Evolutionary conservation across 2,888 invertebrate species (phyloP).

Genomic region (Eurytoma californica): DNA sequence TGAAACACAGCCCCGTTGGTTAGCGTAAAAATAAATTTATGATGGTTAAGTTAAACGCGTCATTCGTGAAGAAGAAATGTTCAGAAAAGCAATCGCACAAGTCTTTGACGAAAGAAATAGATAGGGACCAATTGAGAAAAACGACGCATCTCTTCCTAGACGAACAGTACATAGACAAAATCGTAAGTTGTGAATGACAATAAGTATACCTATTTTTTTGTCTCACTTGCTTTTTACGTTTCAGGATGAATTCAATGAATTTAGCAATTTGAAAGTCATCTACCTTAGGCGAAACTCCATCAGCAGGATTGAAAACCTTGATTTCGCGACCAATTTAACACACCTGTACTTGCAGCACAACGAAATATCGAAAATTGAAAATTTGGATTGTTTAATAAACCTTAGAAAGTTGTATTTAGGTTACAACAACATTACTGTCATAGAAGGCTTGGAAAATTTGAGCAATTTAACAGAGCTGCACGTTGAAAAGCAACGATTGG

Average conservation of each 20-base stretch:
- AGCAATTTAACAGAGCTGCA: slow-evolving; percentile 81
- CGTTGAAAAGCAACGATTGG: slow-evolving; percentile 81
- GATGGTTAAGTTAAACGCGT: slow-evolving; percentile 68
- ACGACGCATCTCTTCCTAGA: slow-evolving; percentile 78
- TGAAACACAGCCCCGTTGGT: not conserved
- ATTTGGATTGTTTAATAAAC: slow-evolving; percentile 79
- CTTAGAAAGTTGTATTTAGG: slow-evolving; percentile 87
- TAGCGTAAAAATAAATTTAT: not conserved
- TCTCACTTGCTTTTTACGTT: slow-evolving; percentile 44
- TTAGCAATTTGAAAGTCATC: slow-evolving; percentile 78
- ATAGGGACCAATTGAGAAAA: slow-evolving; percentile 65
- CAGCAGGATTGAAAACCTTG: slow-evolving; percentile 83
- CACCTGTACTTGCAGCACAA: slow-evolving; percentile 87
- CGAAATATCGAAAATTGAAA: slow-evolving; percentile 83
- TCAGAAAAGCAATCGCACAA: slow-evolving; percentile 63
- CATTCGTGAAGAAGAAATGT: slow-evolving; percentile 66
- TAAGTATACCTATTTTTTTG: not conserved
- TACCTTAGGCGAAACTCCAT: slow-evolving; percentile 91
- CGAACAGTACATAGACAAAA: slow-evolving; percentile 77
- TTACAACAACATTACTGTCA: slow-evolving; percentile 81
- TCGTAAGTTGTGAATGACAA: slow-evolving; percentile 75
- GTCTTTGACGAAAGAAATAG: slow-evolving; percentile 64
- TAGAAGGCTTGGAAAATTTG: slow-evolving; percentile 82
- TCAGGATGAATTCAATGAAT: slow-evolving; percentile 71
- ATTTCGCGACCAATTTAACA: slow-evolving; percentile 80